Percentiles rank a stretch among this genome's conserved stretches.
Evolutionary conservation across 2,113 vertebrate species (phyloP).

Genomic region (Hyperoodon ampullatus): DNA sequence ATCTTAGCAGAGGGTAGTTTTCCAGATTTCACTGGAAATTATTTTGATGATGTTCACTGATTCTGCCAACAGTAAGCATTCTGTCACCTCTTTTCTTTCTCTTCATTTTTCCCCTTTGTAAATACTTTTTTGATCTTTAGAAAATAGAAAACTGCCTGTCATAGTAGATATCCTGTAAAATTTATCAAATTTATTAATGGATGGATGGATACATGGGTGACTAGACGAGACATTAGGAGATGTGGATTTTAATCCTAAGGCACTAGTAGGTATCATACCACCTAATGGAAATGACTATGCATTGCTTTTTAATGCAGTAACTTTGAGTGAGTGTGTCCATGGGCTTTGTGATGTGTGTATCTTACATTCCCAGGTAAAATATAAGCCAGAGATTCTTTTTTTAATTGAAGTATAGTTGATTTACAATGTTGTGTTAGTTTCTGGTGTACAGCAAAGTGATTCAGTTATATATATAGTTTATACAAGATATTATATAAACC

Average conservation of each 20-base stretch:
- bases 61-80: slow-evolving; percentile 4
- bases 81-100: slow-evolving; percentile 1
- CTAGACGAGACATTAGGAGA: not conserved
- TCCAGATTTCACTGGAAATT: slow-evolving; percentile 60
- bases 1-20: slow-evolving; percentile 37
- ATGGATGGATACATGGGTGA: not conserved
- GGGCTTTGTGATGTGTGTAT: not conserved
- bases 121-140: not conserved
- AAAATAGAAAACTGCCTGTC: not conserved
- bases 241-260: not conserved
- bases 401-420: not conserved
- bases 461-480: not conserved
- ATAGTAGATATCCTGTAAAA: not conserved
- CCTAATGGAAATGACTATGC: not conserved
- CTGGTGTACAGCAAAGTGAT: not conserved
- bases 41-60: slow-evolving; percentile 31
- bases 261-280: not conserved
- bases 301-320: not conserved
- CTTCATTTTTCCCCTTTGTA: not conserved
- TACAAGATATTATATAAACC: not conserved
- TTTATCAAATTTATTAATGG: not conserved
- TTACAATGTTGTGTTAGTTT: not conserved
- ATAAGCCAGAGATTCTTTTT: not conserved
- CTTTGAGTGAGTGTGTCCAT: not conserved
- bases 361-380: not conserved